Evolutionary conservation across 2,797 vertebrate genomes (phyloP).

Genomic region (Setipinna tenuifilis): DNA sequence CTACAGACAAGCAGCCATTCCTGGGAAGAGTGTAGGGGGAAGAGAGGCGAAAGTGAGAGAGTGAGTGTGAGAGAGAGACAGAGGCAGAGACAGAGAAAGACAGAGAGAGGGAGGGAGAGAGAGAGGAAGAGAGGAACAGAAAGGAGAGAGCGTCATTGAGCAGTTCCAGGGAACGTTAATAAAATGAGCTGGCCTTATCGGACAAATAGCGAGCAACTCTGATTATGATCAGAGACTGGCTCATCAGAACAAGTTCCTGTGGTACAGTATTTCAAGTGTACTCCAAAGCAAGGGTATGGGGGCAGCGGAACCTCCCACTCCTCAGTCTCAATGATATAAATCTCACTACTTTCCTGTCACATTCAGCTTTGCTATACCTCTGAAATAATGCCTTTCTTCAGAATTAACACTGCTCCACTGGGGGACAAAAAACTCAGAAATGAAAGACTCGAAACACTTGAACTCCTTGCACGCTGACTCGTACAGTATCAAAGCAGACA

Average conservation of each 20-base stretch:
- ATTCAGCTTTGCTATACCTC: neutral
- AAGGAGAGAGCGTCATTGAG: neutral
- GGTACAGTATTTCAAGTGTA: neutral
- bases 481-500: neutral
- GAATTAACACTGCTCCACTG: neutral
- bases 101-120: neutral
- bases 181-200: conserved; percentile 19
- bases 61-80: neutral
- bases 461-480: conserved; percentile 1
- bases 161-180: conserved; percentile 11
- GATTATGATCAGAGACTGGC: conserved; percentile 7
- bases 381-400: neutral
- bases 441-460: neutral
- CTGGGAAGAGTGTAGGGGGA: neutral
- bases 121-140: neutral
- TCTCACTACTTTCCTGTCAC: neutral
- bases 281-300: neutral
- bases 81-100: neutral
- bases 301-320: neutral
- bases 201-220: conserved; percentile 17
- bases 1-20: conserved; percentile 7
- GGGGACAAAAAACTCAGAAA: neutral
- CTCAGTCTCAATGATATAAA: neutral
- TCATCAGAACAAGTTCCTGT: conserved; percentile 1
- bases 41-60: neutral